A percentile compares a stretch with the other conserved stretches of the same genome.
These are phyloP conservation scores for Trachelus iudaicus DNA, from an alignment of 2,888 invertebrate genomes.

Conservation along the genomic window DNA sequence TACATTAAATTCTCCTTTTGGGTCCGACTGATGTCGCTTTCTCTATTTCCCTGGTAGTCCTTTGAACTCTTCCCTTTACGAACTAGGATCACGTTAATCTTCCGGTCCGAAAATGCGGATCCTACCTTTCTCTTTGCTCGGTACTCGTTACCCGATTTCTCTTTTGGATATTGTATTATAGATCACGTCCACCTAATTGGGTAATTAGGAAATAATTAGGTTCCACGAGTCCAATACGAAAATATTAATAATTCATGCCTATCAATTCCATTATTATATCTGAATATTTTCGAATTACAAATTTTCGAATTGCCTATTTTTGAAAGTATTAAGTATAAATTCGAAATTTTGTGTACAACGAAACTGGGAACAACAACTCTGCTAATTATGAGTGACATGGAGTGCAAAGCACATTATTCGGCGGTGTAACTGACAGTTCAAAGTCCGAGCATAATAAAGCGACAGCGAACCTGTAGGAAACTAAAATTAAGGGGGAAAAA, in stretches of 20 bases:
- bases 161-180: neutral
- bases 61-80: neutral
- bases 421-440: neutral
- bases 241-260: neutral
- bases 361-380: slow-evolving; percentile 7
- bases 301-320: neutral
- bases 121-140: neutral
- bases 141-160: neutral
- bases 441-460: neutral
- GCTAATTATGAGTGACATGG: neutral
- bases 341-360: neutral
- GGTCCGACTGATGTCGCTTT: neutral
- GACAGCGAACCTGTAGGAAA: neutral
- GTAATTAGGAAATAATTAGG: neutral
- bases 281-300: neutral
- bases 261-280: neutral
- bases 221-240: neutral
- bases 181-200: neutral
- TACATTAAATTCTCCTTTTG: neutral
- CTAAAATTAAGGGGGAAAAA: too few relatives aligned
- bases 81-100: neutral
- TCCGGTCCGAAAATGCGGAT: neutral
- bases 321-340: neutral
- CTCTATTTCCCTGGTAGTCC: neutral
- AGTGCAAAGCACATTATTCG: neutral